Evolutionary conservation across 1,140 invertebrate genomes (phyloP), one percentile per base, ranked within the genome.

Genomic region (Daktulosphaira vitifoliae): DNA sequence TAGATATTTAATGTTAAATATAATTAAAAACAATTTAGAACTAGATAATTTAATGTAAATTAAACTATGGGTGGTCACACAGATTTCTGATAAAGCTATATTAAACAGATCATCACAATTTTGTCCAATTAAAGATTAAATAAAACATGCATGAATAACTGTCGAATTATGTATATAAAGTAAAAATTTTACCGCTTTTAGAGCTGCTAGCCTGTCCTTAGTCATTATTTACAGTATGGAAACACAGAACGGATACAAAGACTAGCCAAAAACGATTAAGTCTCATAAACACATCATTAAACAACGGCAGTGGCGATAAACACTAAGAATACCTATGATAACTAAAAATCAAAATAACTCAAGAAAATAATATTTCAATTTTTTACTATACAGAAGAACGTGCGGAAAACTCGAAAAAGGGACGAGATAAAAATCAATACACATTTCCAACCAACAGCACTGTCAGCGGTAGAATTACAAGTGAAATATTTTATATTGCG

Each of bases 141-240:
- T n/a, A n/a, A n/a, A n/a, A n/a, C n/a, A n/a, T n/a, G n/a, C n/a
- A n/a, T n/a, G n/a, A n/a, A n/a, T n/a, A n/a, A n/a, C n/a, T n/a
- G n/a, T n/a, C n/a, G n/a, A n/a, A n/a, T n/a, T n/a, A n/a, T n/a
- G n/a, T n/a, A n/a, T n/a, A n/a, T n/a, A n/a, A n/a, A n/a, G n/a
- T n/a, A n/a, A n/a, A n/a, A n/a, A n/a, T 81, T 86, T 85, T 82
- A 92, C 89, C 84, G 91, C 91, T 83, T 91, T 89, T 72, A 95
- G 83, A 76, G 91, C 92, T 81, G 90, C 89, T 84, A 96, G 89
- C 85, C 92, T 91, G 84, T 96, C 92, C 84, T 95, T 96, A 78
- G 91, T 94, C 92, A 96, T 96, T 79, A 80, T 86, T 62, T 62
- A 62, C 56, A 62, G 56, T 62, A 62, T 62, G 56, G 56, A 62